phyloP scores from a whole-genome alignment of 2,113 vertebrate species.

The Dromiciops gliroides region DNA sequence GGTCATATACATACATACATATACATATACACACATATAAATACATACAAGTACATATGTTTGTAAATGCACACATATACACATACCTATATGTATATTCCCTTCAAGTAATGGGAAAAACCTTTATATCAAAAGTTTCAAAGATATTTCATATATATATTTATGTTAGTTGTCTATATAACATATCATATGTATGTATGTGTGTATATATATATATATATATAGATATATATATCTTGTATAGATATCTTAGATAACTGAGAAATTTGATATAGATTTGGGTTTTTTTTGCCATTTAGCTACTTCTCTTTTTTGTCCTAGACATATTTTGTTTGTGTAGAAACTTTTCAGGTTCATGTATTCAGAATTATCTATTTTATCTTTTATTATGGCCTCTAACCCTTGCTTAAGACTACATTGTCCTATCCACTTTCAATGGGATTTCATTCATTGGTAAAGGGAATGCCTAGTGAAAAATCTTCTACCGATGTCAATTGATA shows the following conservation, averaged over 20 bases:
- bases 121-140: too few relatives aligned
- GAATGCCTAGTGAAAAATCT: not conserved
- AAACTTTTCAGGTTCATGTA: not conserved
- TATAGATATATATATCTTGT: too few relatives aligned
- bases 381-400: not conserved
- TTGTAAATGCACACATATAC: too few relatives aligned
- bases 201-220: too few relatives aligned
- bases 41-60: not conserved
- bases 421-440: not conserved
- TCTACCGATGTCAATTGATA: not conserved
- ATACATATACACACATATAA: not conserved
- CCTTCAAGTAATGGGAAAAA: too few relatives aligned
- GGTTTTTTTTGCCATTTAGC: not conserved
- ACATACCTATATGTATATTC: too few relatives aligned
- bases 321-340: not conserved
- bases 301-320: not conserved
- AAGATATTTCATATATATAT: too few relatives aligned
- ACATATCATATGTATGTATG: too few relatives aligned
- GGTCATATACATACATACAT: not conserved
- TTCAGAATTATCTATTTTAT: not conserved
- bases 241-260: not conserved
- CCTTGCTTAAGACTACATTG: not conserved
- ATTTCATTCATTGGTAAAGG: not conserved
- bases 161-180: too few relatives aligned
- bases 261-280: not conserved